Evolutionary conservation across 2,888 invertebrate species (phyloP).

Genomic region (Marasmarcha lunaedactyla): DNA sequence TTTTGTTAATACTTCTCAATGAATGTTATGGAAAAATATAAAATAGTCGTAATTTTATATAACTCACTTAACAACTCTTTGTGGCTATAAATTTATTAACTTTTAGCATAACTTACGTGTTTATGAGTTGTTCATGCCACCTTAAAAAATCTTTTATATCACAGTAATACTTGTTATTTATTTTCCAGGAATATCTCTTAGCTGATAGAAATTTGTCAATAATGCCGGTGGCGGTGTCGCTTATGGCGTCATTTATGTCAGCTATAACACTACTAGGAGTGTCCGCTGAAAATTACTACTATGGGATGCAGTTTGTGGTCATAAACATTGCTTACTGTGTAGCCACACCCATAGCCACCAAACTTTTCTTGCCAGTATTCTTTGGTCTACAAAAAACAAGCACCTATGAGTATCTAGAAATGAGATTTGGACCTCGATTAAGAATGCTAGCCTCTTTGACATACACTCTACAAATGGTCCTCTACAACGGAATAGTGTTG

Average conservation of each 20-base stretch:
- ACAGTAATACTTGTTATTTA: too few species aligned
- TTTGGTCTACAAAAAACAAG: slow-evolving; percentile 86
- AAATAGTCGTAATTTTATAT: too few species aligned
- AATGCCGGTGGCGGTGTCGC: slow-evolving; percentile 84
- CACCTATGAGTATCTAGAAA: slow-evolving; percentile 93
- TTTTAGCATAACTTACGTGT: too few species aligned
- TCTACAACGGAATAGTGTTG: slow-evolving; percentile 91
- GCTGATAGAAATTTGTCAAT: slow-evolving; percentile 86
- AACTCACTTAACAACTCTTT: too few species aligned
- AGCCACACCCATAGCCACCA: slow-evolving; percentile 82
- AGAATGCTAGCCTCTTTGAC: slow-evolving; percentile 84
- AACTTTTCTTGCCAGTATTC: slow-evolving; percentile 87
- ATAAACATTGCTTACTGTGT: slow-evolving; percentile 81
- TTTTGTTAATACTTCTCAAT: too few species aligned
- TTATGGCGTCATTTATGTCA: slow-evolving; percentile 96
- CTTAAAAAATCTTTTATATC: too few species aligned
- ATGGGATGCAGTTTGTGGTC: slow-evolving; percentile 84
- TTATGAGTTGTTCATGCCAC: too few species aligned
- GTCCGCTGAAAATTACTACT: slow-evolving; percentile 87
- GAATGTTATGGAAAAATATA: too few species aligned
- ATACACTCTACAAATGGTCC: slow-evolving; percentile 89
- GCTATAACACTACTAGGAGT: slow-evolving; percentile 90
- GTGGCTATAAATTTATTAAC: too few species aligned
- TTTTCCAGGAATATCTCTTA: slow-evolving; percentile 80
- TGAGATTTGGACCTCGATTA: slow-evolving; percentile 83